phyloP scores from a whole-genome alignment of 2,888 invertebrate genomes.

The Parnassius orleans region DNA sequence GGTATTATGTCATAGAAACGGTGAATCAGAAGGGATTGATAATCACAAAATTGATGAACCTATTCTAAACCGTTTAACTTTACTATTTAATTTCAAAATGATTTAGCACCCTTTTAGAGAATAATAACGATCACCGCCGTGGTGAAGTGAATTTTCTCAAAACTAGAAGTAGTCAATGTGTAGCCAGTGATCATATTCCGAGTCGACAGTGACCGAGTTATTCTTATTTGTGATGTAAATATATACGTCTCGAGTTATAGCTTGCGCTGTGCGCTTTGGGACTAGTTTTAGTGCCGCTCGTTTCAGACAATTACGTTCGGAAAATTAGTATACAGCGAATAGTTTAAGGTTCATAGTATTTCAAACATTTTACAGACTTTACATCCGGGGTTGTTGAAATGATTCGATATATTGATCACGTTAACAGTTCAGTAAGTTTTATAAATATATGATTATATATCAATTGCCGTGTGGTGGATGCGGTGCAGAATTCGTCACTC shows the following conservation, averaged over 20 bases:
- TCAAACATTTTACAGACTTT: not conserved
- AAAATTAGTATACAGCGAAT: slow-evolving; percentile 8
- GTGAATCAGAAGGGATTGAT: not conserved
- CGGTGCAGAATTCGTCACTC: too few species aligned
- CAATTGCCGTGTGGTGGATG: too few species aligned
- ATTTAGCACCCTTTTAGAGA: too few species aligned
- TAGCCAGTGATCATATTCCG: not conserved
- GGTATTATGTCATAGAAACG: slow-evolving; percentile 7
- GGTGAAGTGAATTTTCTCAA: too few species aligned
- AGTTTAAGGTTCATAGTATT: not conserved
- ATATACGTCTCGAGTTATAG: slow-evolving; percentile 10
- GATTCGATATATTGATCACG: too few species aligned
- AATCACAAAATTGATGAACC: too few species aligned
- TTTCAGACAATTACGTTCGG: not conserved
- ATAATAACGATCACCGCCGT: too few species aligned
- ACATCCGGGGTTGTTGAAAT: not conserved
- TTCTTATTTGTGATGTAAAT: slow-evolving; percentile 25
- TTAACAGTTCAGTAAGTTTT: too few species aligned
- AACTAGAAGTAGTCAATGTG: too few species aligned
- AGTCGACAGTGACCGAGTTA: slow-evolving; percentile 13
- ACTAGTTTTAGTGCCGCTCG: slow-evolving; percentile 4
- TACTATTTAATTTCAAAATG: too few species aligned
- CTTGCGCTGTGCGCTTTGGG: slow-evolving; percentile 8
- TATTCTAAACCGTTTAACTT: too few species aligned
- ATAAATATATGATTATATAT: too few species aligned